These are phyloP conservation scores for Chloroceryle inda DNA, from an alignment of 2,797 vertebrate genomes.

Conservation along the genomic window DNA sequence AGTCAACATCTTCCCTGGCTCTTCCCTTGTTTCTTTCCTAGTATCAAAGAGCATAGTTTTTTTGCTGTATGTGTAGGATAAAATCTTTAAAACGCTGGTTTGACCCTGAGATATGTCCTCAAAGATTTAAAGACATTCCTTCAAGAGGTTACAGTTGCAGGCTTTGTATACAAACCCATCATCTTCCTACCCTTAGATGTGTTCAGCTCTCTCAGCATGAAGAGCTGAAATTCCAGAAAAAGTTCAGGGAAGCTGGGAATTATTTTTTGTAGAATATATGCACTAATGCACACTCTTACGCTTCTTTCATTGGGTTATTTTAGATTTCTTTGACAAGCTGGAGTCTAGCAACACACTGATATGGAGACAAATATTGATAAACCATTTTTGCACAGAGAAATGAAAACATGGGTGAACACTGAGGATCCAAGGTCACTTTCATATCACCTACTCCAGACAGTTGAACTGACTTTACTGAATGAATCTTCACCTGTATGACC, in stretches of 20 bases:
- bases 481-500: not conserved
- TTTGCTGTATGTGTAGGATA: not conserved
- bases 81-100: not conserved
- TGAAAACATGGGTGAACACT: not conserved
- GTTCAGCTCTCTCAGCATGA: not conserved
- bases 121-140: not conserved
- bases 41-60: not conserved
- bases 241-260: not conserved
- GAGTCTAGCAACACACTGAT: not conserved
- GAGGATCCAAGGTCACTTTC: not conserved
- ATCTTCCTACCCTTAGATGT: not conserved
- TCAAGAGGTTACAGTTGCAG: not conserved
- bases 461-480: not conserved
- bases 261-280: not conserved
- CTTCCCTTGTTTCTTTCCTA: not conserved
- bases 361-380: not conserved
- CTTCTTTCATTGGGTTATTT: not conserved
- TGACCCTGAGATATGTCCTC: not conserved
- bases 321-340: not conserved
- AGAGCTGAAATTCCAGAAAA: not conserved
- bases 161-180: not conserved
- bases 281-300: not conserved
- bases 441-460: accelerated
- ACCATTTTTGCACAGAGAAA: not conserved
- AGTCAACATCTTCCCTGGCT: not conserved